Evolutionary conservation across 2,113 vertebrate species (phyloP), one percentile per base, ranked within the genome.

Genomic region (Talpa occidentalis): DNA sequence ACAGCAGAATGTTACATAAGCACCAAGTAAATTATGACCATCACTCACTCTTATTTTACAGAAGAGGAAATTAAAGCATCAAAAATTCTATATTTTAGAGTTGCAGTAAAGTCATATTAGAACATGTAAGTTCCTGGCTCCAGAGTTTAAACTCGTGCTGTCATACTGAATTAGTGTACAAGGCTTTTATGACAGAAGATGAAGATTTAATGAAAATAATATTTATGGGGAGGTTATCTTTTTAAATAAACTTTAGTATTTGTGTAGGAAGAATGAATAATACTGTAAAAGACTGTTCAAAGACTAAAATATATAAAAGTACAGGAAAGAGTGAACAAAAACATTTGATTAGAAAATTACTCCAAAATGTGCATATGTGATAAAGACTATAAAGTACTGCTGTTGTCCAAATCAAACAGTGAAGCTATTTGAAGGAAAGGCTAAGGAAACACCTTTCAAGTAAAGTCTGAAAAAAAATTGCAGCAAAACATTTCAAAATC

Each of bases 321-420:
- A 90, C 0, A 82, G 30, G 49, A 79, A 92, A 79, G 91, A 77
- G 17, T 88, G 24, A 86, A 94, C 49, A 73, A 93, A 87, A 94
- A 70, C 0, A 49, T 70, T 76, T 87, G 40, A n/a, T 67, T 42
- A 74, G 91, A 94, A 95, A 95, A 79, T 17, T 89, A 21, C 5
- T 90, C 30, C n/a, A 77, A 85, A 87, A 85, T 67, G 88, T 35
- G 59, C 72, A n/a, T 56, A 76, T 28, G 32, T 76, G 76, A 83
- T 40, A 24, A 54, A 79, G 64, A 70, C 54, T 42, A 88, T 1
- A 40, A 92, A 95, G 88, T 35, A n/a, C 56, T 83, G 95, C 44
- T 77, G 66, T 37, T 69, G 16, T 66, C 24, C 30, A 83, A 76
- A 56, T 82, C 52, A 95, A 76, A 86, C 3, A 73, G 32, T 66